phyloP scores from a whole-genome alignment of 2,888 invertebrate genomes.

The Pediacus dermestoides region DNA sequence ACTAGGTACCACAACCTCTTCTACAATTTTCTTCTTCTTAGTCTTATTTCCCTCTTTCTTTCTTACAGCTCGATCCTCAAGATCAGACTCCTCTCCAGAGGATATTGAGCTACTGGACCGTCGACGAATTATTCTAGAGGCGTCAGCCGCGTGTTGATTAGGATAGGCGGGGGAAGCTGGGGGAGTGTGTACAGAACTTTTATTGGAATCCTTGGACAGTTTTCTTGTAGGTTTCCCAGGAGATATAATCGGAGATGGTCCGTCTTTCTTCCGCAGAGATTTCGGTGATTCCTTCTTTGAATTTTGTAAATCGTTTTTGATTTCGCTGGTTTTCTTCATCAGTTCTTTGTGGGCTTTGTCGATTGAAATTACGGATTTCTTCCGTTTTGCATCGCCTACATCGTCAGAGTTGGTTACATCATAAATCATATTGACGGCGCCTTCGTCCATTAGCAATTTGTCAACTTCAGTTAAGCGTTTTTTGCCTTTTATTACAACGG shows the following conservation, averaged over 20 bases:
- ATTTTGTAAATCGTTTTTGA: conserved; percentile 44
- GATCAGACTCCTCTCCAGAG: conserved; percentile 45
- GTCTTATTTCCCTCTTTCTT: conserved; percentile 20
- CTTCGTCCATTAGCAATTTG: conserved; percentile 76
- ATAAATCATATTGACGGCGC: conserved; percentile 81
- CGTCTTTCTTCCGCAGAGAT: conserved; percentile 50
- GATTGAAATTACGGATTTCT: conserved; percentile 37
- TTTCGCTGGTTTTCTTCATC: conserved; percentile 43
- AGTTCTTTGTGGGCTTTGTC: conserved; percentile 43
- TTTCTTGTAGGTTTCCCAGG: conserved; percentile 35
- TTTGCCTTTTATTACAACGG: conserved; percentile 15
- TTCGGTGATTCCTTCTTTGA: conserved; percentile 48
- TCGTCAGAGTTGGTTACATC: conserved; percentile 63
- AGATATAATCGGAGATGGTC: conserved; percentile 10
- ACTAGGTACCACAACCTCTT: background rate
- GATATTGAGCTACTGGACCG: conserved; percentile 83
- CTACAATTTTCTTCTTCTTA: conserved; percentile 19
- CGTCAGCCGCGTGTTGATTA: conserved; percentile 64
- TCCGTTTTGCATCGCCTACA: conserved; percentile 28
- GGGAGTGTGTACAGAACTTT: conserved; percentile 48
- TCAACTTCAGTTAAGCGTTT: conserved; percentile 66
- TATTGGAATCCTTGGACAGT: conserved; percentile 46
- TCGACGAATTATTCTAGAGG: conserved; percentile 75
- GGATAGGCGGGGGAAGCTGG: conserved; percentile 55
- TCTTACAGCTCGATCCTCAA: conserved; percentile 40